Percentiles rank a stretch among this genome's conserved stretches.
These are phyloP conservation scores for Polydrusus tereticollis DNA, from an alignment of 2,888 invertebrate species.

Conservation along the genomic window DNA sequence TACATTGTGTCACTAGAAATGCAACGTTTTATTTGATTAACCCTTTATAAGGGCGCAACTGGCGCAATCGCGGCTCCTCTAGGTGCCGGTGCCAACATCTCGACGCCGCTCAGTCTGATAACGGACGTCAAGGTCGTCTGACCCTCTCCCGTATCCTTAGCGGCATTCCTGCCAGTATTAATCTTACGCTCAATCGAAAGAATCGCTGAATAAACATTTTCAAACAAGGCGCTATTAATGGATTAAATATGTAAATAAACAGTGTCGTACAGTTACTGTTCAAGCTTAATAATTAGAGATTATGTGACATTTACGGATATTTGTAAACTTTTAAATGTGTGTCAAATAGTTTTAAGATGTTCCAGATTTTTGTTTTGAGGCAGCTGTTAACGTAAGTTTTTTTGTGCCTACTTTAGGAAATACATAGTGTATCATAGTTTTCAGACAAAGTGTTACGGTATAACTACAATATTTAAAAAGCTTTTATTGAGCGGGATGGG, in stretches of 20 bases:
- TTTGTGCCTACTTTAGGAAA: too few relatives aligned
- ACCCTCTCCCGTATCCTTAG: constrained; percentile 42
- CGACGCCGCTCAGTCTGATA: constrained; percentile 66
- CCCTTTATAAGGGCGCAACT: constrained; percentile 35
- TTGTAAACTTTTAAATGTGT: constrained; percentile 17
- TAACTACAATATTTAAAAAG: too few relatives aligned
- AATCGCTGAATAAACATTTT: constrained; percentile 22
- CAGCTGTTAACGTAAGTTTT: constrained; percentile 3
- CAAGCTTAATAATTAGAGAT: not conserved
- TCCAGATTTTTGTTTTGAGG: not conserved
- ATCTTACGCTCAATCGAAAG: constrained; percentile 33
- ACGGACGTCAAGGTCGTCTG: constrained; percentile 64
- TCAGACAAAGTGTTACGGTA: too few relatives aligned
- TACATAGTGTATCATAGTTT: not conserved
- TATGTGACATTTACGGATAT: not conserved
- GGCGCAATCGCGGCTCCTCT: constrained; percentile 62
- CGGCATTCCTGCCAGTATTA: constrained; percentile 22
- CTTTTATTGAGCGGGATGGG: too few relatives aligned
- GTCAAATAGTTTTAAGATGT: constrained; percentile 7
- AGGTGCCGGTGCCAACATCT: constrained; percentile 59
- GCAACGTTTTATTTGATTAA: constrained; percentile 26
- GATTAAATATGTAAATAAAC: constrained; percentile 15
- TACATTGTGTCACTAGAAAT: not conserved
- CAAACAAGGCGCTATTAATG: not conserved
- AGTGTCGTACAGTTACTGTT: not conserved